Evolutionary conservation across 2,113 vertebrate genomes (phyloP), one percentile per base, ranked within the genome.

Genomic region (Otolemur garnettii): DNA sequence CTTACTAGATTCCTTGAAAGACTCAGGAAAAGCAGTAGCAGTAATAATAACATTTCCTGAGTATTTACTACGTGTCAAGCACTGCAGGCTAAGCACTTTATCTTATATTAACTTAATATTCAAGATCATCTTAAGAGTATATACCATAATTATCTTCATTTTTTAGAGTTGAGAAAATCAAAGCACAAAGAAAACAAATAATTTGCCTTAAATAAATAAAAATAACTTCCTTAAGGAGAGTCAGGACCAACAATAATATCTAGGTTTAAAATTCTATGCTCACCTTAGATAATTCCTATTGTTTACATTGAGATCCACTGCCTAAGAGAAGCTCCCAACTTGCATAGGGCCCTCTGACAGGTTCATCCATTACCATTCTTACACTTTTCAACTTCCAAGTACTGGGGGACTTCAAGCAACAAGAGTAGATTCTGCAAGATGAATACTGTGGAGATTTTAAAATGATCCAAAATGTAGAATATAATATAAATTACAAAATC

Each of bases 101-200:
- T 1, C 33, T 22, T 28, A 1, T 38, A 68, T 35, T 87, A 69
- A 71, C 24, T 91, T 79, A 57, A 42, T 62, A 68, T 33, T 84
- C 42, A 35, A 82, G 50, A 72, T 87, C 68, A 94, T 53, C 69
- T 86, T 71, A 80, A 92, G 35, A 38, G 35, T 85, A 69, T 42
- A 59, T 28, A 92, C 53, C 26, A 81, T 9, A 50, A 66, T 62
- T 80, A 87, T 64, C 24, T 66, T 86, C 91, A 83, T 60, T 84
- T 96, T 68, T 68, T 69, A 50, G 42, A 92, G 17, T 2, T 78
- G n/a, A 95, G 74, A 96, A 94, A 83, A 90, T 7, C 82, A 50
- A 95, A 94, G 38, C 59, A 64, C 68, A 77, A 87, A 93, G 24
- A 90, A 15, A n/a, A 75, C 90, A 92, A 95, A 88, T 71, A 85